Conservation (phyloP, 1,140 invertebrate species). For the Batillaria attramentaria region DNA sequence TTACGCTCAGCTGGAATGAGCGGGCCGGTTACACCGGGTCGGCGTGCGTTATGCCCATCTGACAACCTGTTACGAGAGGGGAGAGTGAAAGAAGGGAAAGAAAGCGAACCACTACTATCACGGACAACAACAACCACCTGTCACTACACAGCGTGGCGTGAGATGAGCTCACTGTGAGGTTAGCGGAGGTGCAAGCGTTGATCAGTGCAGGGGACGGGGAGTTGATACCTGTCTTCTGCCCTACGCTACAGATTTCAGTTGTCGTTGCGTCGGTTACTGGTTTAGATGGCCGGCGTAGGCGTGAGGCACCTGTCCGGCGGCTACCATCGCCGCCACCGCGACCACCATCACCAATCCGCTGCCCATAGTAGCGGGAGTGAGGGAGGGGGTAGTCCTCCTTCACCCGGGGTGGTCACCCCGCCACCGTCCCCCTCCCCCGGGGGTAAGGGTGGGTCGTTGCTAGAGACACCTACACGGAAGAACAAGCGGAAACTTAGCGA, state of each 20-base stretch:
- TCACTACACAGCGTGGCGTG: no score
- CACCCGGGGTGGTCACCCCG: constrained; percentile 36
- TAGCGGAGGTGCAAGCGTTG: no score
- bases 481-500: constrained; percentile 83
- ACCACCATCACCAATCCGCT: constrained; percentile 33
- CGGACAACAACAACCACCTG: constrained; percentile 23
- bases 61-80: no score
- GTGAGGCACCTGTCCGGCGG: constrained; percentile 34
- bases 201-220: no score
- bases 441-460: constrained; percentile 35
- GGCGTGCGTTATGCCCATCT: no score
- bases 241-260: constrained; percentile 12
- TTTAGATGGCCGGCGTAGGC: neutral
- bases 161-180: no score
- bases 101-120: neutral
- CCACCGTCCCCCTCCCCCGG: constrained; percentile 38
- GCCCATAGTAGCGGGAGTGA: constrained; percentile 40
- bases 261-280: neutral
- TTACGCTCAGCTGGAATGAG: no score
- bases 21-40: no score
- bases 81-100: constrained; percentile 10
- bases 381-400: constrained; percentile 37
- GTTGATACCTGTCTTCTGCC: no score
- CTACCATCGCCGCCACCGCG: no score
- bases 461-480: constrained; percentile 61